A percentile compares a stretch with the other conserved stretches of the same genome.
phyloP scores from a whole-genome alignment of 2,113 vertebrate species.

The Coregonus clupeaformis region DNA sequence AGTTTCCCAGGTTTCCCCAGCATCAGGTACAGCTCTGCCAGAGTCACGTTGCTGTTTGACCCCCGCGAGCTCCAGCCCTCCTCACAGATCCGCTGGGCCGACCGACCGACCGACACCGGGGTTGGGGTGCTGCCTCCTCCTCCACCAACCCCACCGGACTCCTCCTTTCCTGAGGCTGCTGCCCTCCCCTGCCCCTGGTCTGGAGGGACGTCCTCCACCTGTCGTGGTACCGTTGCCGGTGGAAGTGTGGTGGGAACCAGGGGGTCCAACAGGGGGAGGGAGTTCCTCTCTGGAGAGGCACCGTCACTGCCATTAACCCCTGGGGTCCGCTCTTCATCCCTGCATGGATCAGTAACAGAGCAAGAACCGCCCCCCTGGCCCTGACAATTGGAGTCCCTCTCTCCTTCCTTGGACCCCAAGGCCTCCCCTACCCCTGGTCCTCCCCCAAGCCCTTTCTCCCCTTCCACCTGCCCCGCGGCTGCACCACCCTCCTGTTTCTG shows the following conservation, averaged over 20 bases:
- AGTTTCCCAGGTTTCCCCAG: constrained; percentile 94
- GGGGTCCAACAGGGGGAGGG: constrained; percentile 17
- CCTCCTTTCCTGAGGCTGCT: constrained; percentile 6
- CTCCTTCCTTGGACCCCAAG: background rate
- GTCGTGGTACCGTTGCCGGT: background rate
- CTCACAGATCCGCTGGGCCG: constrained; percentile 83
- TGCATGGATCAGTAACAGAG: background rate
- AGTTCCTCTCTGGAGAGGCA: constrained; percentile 46
- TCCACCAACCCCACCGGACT: background rate
- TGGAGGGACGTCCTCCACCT: background rate
- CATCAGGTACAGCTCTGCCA: constrained; percentile 99
- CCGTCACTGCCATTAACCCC: constrained; percentile 8
- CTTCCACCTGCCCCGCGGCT: constrained; percentile 50
- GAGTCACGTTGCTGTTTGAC: constrained; percentile 86
- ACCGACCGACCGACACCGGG: constrained; percentile 59
- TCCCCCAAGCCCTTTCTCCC: constrained; percentile 34
- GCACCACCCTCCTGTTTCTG: constrained; percentile 10
- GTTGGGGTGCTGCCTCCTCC: constrained; percentile 43
- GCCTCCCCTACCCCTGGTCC: constrained; percentile 39
- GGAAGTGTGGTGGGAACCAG: background rate
- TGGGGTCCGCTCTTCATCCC: constrained; percentile 54
- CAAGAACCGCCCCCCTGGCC: background rate
- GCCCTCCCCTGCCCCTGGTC: constrained; percentile 10
- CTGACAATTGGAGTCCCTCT: background rate
- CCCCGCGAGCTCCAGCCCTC: constrained; percentile 91